Base-by-base conservation (phyloP, 2,888 invertebrate species). In the Caradrina kadenii region DNA sequence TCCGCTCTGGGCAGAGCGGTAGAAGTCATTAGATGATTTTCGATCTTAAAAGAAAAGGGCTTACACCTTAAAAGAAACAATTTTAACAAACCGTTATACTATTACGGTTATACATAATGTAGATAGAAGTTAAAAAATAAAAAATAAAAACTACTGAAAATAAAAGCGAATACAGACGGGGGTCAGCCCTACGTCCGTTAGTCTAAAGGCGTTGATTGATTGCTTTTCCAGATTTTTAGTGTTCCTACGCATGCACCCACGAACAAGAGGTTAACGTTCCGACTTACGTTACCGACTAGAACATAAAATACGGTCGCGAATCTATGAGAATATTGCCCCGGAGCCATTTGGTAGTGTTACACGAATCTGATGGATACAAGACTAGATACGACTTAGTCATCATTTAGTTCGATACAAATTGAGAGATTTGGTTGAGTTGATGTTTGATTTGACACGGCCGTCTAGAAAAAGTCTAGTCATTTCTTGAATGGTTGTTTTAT, bases 201-300 rank as follows among this genome's bases (percentile, higher is more conserved):
- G 53, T 61, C 81, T 26, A 79, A 69, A 76, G 67, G 55, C 73
- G 75, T 76, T 87, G 89, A 91, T 89, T 86, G 86, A 90, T 89
- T 76, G 79, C 73, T 59, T 80, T 89, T 86, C 83, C 88, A 90
- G 90, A 88, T 76, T 87, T 87, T 88, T 84, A 88, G 88, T 77
- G 87, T 88, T 87, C 91, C 90, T 90, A 91, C 91, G 88, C 89
- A 65, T 75, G 68, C 90, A 88, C 91, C 90, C 88, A 91, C 91
- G 80, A 26, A 2, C 31, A 31, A 21, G 83, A 85, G 91, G 91
- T 91, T 82, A 91, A 89, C 68, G 90, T 62, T 84, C 69, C 50
- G 61, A 50, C 73, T 66, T 69, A 74, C 74, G 60, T 56, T 76
- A 56, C 45, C 48, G 61, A 31, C 67, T 69, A 62, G 49, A 59